Evolutionary conservation across 2,113 vertebrate species (phyloP).

Genomic region (Gobiocypris rarus): DNA sequence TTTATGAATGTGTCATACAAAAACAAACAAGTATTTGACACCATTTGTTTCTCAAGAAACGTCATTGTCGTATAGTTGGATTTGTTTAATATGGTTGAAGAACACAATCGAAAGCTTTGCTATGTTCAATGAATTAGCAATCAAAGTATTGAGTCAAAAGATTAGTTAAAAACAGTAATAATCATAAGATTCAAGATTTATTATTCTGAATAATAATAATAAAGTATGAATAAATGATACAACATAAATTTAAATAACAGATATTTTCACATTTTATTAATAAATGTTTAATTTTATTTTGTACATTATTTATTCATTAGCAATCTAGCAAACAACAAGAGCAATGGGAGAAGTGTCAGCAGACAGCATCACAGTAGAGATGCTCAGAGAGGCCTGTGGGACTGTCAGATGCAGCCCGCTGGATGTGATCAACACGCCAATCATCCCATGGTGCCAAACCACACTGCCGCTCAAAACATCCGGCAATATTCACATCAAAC

Average conservation of each 20-base stretch:
- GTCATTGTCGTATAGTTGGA: background rate
- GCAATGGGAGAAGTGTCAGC: slow-evolving; percentile 65
- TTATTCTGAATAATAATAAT: background rate
- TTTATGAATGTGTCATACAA: too few relatives aligned
- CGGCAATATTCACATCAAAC: slow-evolving; percentile 72
- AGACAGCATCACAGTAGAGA: slow-evolving; percentile 67
- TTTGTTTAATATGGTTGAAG: background rate
- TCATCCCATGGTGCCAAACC: slow-evolving; percentile 72
- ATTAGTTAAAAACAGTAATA: background rate
- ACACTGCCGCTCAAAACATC: slow-evolving; percentile 63
- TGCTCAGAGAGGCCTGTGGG: slow-evolving; percentile 70
- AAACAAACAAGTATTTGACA: background rate
- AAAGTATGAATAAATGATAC: background rate
- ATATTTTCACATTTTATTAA: too few relatives aligned
- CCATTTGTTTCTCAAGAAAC: background rate
- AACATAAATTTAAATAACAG: slow-evolving; percentile 9
- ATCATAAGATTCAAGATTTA: background rate
- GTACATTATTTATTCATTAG: background rate
- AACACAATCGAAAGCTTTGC: background rate
- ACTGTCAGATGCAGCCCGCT: slow-evolving; percentile 73
- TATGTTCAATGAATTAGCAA: background rate
- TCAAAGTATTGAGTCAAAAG: background rate
- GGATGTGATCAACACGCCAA: slow-evolving; percentile 77
- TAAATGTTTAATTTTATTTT: background rate
- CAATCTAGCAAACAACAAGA: background rate